A percentile compares a stretch with the other conserved stretches of the same genome.
Evolutionary conservation across 2,888 invertebrate genomes (phyloP).

Genomic region (Anarsia innoxiella): DNA sequence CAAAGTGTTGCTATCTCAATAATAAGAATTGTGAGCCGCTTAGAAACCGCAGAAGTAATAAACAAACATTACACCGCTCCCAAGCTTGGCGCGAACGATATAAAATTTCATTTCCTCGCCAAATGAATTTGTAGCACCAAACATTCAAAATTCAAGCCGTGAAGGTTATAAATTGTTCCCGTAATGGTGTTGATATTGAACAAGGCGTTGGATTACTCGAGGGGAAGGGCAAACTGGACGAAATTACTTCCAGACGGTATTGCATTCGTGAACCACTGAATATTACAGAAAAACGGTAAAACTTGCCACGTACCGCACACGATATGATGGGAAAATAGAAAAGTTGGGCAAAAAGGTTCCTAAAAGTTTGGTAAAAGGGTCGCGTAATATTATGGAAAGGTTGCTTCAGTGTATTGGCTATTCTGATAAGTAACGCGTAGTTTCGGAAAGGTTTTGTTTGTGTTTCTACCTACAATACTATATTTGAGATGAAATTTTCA

Average conservation of each 20-base stretch:
- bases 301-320: too few species aligned
- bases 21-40: constrained; percentile 8
- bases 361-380: background rate
- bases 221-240: constrained; percentile 1
- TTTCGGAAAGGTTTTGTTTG: too few species aligned
- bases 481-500: too few species aligned
- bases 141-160: constrained; percentile 11
- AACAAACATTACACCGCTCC: constrained; percentile 8
- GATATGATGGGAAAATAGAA: background rate
- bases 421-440: too few species aligned
- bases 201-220: constrained; percentile 9
- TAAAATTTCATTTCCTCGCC: constrained; percentile 9
- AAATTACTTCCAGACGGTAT: constrained; percentile 11
- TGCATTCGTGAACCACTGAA: too few species aligned
- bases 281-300: too few species aligned
- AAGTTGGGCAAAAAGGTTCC: background rate
- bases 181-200: constrained; percentile 15
- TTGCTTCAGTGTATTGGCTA: too few species aligned
- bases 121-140: constrained; percentile 13
- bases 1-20: too few species aligned
- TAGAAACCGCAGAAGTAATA: constrained; percentile 8
- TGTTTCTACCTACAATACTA: too few species aligned
- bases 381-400: too few species aligned
- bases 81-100: constrained; percentile 7
- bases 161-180: constrained; percentile 13